Conservation (phyloP, 1,140 invertebrate species). For the Tribolium madens region DNA sequence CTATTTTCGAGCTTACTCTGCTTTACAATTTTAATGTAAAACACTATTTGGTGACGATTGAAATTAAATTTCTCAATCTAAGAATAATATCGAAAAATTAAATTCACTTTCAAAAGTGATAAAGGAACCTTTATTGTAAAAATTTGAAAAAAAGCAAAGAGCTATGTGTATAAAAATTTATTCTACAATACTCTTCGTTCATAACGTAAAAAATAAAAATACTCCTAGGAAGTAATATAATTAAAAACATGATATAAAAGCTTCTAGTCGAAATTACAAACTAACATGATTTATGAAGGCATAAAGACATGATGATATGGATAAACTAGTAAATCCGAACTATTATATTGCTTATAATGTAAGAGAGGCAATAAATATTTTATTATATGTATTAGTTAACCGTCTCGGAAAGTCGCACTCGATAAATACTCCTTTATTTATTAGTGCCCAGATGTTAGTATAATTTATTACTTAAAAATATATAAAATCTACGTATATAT, state of each 20-base stretch:
- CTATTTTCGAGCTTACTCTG: too few relatives aligned
- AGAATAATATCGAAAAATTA: too few relatives aligned
- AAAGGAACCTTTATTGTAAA: too few relatives aligned
- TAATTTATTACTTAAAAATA: slow-evolving; percentile 38
- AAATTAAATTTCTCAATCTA: too few relatives aligned
- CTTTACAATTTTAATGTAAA: too few relatives aligned
- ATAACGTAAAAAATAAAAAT: slow-evolving; percentile 32
- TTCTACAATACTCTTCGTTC: slow-evolving; percentile 21
- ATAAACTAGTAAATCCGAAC: slow-evolving; percentile 11
- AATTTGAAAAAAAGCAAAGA: not conserved
- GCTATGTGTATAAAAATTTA: slow-evolving; percentile 22
- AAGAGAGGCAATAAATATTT: slow-evolving; percentile 31
- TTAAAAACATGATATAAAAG: slow-evolving; percentile 34
- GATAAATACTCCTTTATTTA: slow-evolving; percentile 43
- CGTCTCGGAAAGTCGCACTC: slow-evolving; percentile 22
- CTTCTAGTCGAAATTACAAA: slow-evolving; percentile 7
- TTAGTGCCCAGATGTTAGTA: slow-evolving; percentile 32
- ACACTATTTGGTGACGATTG: too few relatives aligned
- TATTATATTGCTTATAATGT: slow-evolving; percentile 32
- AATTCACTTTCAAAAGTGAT: too few relatives aligned
- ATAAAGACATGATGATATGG: slow-evolving; percentile 28
- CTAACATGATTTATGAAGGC: slow-evolving; percentile 32
- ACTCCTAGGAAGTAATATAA: slow-evolving; percentile 29
- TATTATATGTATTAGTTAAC: slow-evolving; percentile 9
- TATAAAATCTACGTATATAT: slow-evolving; percentile 44